Evolutionary conservation across 2,888 invertebrate genomes (phyloP).

Genomic region (Sinotaia quadrata): DNA sequence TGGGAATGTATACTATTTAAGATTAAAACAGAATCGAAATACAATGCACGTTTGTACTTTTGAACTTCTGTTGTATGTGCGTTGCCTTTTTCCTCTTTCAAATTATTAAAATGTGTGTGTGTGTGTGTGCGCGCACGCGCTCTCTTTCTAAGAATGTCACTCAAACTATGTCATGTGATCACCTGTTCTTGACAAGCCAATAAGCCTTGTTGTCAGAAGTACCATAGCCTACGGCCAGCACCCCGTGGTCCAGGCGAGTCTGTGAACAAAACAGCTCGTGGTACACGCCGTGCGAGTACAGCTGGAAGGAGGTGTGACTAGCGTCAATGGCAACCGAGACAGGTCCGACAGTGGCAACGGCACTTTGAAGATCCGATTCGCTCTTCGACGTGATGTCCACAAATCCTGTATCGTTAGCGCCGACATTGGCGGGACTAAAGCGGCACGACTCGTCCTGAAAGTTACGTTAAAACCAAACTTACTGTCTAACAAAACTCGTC

Average conservation of each 20-base stretch:
- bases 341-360: slow-evolving; percentile 89
- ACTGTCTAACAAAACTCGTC: too few species aligned
- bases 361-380: slow-evolving; percentile 82
- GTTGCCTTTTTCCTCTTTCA: too few species aligned
- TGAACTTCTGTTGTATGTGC: too few species aligned
- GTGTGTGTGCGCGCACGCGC: too few species aligned
- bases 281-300: slow-evolving; percentile 77
- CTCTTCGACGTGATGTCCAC: slow-evolving; percentile 82
- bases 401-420: slow-evolving; percentile 86
- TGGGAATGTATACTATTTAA: too few species aligned
- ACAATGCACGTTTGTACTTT: too few species aligned
- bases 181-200: slow-evolving; percentile 90
- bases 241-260: slow-evolving; percentile 89
- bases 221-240: slow-evolving; percentile 88
- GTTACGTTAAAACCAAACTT: too few species aligned
- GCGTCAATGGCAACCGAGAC: slow-evolving; percentile 92
- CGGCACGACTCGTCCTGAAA: slow-evolving; percentile 68
- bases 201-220: slow-evolving; percentile 79
- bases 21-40: too few species aligned
- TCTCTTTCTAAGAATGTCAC: too few species aligned
- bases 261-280: slow-evolving; percentile 84
- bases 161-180: too few species aligned
- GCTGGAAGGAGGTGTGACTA: slow-evolving; percentile 80
- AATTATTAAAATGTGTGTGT: too few species aligned
- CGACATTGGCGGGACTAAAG: slow-evolving; percentile 76